A percentile compares a stretch with the other conserved stretches of the same genome.
Evolutionary conservation across 2,888 invertebrate species (phyloP).

Genomic region (Eupithecia abbreviata): DNA sequence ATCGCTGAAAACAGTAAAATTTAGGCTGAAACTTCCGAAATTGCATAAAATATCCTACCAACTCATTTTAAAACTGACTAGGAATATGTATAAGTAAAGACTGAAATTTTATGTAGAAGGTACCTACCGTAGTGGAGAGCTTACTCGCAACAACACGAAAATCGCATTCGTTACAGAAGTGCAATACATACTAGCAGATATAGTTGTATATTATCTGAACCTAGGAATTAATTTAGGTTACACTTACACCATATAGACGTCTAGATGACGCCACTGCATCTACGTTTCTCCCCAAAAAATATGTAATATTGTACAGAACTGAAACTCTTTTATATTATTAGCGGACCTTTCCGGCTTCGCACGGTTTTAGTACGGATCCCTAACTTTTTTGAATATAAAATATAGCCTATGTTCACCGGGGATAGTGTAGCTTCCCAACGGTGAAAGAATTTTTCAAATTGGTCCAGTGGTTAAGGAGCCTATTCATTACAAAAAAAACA

Average conservation of each 20-base stretch:
- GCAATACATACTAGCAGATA: slow-evolving; percentile 50
- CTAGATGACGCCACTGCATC: slow-evolving; percentile 59
- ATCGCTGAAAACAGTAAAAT: background rate
- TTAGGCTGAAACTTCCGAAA: background rate
- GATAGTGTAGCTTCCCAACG: no score
- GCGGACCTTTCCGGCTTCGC: no score
- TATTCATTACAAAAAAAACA: no score
- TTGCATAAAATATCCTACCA: background rate
- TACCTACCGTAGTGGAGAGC: background rate
- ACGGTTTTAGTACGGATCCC: no score
- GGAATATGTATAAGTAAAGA: background rate
- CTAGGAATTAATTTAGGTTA: slow-evolving; percentile 58
- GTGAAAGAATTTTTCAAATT: no score
- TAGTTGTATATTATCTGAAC: background rate
- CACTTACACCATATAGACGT: slow-evolving; percentile 64
- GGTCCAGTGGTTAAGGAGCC: no score
- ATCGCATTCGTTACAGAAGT: slow-evolving; percentile 41
- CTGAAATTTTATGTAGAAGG: no score
- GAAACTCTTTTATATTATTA: background rate
- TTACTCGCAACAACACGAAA: slow-evolving; percentile 21
- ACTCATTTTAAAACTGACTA: background rate
- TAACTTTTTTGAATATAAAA: no score
- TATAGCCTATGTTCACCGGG: no score
- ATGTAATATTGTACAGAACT: slow-evolving; percentile 15
- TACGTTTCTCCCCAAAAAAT: slow-evolving; percentile 21